A percentile compares a stretch with the other conserved stretches of the same genome.
These are phyloP conservation scores for Pagetopsis macropterus DNA, from an alignment of 2,797 vertebrate genomes.

Conservation along the genomic window DNA sequence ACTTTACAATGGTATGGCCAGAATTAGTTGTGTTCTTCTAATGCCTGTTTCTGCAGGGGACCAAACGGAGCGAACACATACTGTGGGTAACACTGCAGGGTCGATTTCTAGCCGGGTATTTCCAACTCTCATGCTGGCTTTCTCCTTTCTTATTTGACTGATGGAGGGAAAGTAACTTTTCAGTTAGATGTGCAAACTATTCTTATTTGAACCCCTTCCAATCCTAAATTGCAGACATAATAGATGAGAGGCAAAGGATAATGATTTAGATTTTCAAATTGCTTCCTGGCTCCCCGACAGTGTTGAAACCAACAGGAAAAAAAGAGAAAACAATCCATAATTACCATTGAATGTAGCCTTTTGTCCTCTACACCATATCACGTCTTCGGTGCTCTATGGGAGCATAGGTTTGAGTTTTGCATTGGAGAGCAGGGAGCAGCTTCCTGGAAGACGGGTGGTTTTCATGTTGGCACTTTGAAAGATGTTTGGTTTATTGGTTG, in stretches of 20 bases:
- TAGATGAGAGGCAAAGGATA: conserved; percentile 61
- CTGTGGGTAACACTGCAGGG: conserved; percentile 71
- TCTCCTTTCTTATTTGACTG: conserved; percentile 67
- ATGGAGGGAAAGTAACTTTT: conserved; percentile 68
- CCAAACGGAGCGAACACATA: conserved; percentile 66
- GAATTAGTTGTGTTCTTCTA: conserved; percentile 77
- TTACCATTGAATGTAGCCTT: conserved; percentile 44
- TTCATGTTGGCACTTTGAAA: conserved; percentile 55
- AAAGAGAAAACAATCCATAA: conserved; percentile 51
- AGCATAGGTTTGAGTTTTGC: conserved; percentile 27
- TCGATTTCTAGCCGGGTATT: conserved; percentile 71
- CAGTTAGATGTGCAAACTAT: conserved; percentile 62
- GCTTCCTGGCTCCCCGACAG: conserved; percentile 39
- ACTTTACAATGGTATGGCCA: conserved; percentile 73
- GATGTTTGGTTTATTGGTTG: conserved; percentile 57
- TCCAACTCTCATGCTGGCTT: conserved; percentile 64
- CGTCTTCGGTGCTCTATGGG: conserved; percentile 26
- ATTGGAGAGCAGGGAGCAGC: conserved; percentile 15
- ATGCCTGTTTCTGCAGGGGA: conserved; percentile 73
- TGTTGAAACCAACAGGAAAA: conserved; percentile 47
- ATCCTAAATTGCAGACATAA: conserved; percentile 64
- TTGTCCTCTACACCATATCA: conserved; percentile 25
- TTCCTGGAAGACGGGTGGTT: conserved; percentile 34
- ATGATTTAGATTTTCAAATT: conserved; percentile 67
- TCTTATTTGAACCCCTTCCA: conserved; percentile 65